phyloP scores from a whole-genome alignment of 1,140 invertebrate species.

The Philotrypesis tridentata region DNA sequence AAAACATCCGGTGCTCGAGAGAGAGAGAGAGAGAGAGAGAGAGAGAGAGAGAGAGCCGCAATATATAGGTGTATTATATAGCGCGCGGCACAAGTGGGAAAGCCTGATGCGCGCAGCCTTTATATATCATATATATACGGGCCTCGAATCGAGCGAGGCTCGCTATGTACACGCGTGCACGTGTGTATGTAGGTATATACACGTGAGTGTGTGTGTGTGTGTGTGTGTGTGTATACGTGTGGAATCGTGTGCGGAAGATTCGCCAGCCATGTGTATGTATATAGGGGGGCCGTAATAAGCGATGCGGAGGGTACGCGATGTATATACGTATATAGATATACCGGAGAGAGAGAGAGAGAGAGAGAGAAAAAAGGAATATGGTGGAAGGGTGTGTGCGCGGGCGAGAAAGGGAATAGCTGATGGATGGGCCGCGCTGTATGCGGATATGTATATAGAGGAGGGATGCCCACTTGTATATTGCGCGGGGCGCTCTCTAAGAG shows the following conservation, averaged over 20 bases:
- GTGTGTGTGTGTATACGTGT: too few species aligned
- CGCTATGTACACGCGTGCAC: background rate
- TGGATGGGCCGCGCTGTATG: background rate
- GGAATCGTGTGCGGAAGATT: background rate
- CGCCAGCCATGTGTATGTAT: background rate
- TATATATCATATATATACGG: too few species aligned
- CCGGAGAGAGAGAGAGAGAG: background rate
- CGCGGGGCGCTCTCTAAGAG: too few species aligned
- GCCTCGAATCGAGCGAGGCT: background rate
- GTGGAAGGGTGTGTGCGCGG: background rate
- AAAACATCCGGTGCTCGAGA: slow-evolving; percentile 52
- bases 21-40: too few species aligned
- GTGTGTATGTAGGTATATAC: background rate
- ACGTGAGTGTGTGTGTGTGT: background rate
- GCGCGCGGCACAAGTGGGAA: slow-evolving; percentile 14
- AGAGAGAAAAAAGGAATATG: background rate
- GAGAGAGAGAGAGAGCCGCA: too few species aligned
- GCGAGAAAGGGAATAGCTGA: slow-evolving; percentile 8
- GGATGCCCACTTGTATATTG: too few species aligned
- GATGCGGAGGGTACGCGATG: background rate
- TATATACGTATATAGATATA: background rate
- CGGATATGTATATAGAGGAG: background rate
- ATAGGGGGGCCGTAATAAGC: slow-evolving; percentile 1
- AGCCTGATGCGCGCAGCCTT: slow-evolving; percentile 12
- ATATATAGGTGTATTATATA: too few species aligned